These are phyloP conservation scores for Steinernema hermaphroditum DNA, from an alignment of 2,888 invertebrate species.

Conservation along the genomic window DNA sequence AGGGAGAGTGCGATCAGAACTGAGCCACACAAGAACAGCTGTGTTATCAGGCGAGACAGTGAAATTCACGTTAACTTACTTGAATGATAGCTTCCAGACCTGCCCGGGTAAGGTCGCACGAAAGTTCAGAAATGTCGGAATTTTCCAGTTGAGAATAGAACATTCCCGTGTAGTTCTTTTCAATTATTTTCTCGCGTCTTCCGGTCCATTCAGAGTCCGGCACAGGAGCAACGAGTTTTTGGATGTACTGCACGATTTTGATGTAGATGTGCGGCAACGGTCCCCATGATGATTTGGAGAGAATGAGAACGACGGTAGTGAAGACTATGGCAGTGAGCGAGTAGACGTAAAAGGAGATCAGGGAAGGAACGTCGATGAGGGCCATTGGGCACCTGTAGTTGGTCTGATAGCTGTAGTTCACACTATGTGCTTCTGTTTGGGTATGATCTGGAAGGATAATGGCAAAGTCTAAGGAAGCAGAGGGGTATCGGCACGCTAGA, in stretches of 20 bases:
- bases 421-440: too few species aligned
- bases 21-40: too few species aligned
- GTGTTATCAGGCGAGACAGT: neutral
- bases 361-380: neutral
- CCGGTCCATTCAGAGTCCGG: neutral
- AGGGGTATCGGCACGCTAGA: too few species aligned
- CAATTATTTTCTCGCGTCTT: neutral
- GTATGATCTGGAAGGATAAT: too few species aligned
- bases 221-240: conserved; percentile 42
- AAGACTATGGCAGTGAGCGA: conserved; percentile 27
- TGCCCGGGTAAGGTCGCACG: conserved; percentile 8
- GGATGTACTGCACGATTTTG: conserved; percentile 43
- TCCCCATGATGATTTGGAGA: conserved; percentile 49
- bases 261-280: conserved; percentile 49
- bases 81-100: conserved; percentile 41
- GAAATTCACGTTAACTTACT: conserved; percentile 28
- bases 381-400: conserved; percentile 16
- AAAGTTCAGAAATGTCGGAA: neutral
- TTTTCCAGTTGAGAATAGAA: conserved; percentile 11
- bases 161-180: neutral
- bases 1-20: too few species aligned
- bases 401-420: too few species aligned
- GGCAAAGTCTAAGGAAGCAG: too few species aligned
- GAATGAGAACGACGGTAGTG: conserved; percentile 42
- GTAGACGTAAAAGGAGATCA: conserved; percentile 24